These are phyloP conservation scores for Drosophila miranda DNA, from an alignment of 1,140 invertebrate genomes.

Conservation along the genomic window DNA sequence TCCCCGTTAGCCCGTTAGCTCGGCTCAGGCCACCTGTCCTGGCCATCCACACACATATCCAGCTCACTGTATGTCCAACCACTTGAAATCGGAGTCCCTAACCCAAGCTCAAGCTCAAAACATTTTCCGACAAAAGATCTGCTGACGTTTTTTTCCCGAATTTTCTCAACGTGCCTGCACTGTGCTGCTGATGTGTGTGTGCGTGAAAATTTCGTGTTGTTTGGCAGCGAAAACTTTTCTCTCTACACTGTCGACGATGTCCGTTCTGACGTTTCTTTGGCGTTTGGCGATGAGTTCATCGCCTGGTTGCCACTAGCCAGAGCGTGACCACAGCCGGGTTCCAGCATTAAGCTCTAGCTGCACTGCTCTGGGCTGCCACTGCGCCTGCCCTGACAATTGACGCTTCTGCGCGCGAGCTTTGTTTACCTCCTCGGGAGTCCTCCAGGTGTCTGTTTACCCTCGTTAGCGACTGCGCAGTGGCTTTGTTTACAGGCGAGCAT, in stretches of 20 bases:
- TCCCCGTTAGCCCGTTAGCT: constrained; percentile 40
- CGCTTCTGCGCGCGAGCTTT: constrained; percentile 40
- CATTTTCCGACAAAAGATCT: constrained; percentile 16
- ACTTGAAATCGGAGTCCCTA: constrained; percentile 1
- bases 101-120: not conserved
- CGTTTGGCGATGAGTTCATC: constrained; percentile 63
- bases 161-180: constrained; percentile 38
- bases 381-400: constrained; percentile 63
- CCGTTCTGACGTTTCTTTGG: constrained; percentile 52
- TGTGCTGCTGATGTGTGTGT: constrained; percentile 42
- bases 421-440: constrained; percentile 51
- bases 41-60: constrained; percentile 45
- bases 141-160: constrained; percentile 20
- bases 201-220: constrained; percentile 20
- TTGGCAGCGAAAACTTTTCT: constrained; percentile 68
- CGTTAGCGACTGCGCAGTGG: constrained; percentile 45
- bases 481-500: constrained; percentile 29
- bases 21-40: constrained; percentile 49
- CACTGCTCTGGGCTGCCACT: constrained; percentile 30
- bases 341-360: constrained; percentile 1
- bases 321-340: constrained; percentile 17
- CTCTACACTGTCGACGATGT: constrained; percentile 61
- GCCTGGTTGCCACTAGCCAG: not conserved
- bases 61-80: constrained; percentile 12
- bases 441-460: constrained; percentile 73